A percentile compares a stretch with the other conserved stretches of the same genome.
These are phyloP conservation scores for Paracyclopina nana DNA, from an alignment of 1,140 invertebrate species.

Conservation along the genomic window DNA sequence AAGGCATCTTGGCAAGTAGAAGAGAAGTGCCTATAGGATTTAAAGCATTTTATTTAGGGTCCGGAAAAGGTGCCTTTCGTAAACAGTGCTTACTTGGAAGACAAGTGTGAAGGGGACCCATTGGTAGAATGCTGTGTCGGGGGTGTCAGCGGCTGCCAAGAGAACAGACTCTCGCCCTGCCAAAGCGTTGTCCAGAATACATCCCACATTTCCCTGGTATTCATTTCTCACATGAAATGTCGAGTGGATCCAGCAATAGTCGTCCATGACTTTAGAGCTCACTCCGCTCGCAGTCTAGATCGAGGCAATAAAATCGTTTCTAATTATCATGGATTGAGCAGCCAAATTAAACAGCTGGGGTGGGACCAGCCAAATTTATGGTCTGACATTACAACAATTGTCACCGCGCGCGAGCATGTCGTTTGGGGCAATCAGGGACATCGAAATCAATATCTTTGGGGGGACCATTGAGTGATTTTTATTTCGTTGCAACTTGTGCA, in stretches of 20 bases:
- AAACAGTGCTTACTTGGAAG: conserved; percentile 9
- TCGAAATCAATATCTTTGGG: no score
- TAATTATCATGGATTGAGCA: no score
- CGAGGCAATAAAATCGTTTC: background rate
- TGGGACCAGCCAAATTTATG: no score
- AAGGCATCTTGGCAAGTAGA: conserved; percentile 12
- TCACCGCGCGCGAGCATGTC: no score
- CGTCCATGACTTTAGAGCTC: conserved; percentile 16
- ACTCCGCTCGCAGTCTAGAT: conserved; percentile 14
- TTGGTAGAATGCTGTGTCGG: conserved; percentile 17
- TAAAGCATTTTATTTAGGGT: background rate
- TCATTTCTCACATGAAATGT: conserved; percentile 17
- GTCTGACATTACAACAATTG: no score
- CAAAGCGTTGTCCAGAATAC: conserved; percentile 11
- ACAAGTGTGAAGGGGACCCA: conserved; percentile 16
- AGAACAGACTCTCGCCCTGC: background rate
- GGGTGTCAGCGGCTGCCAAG: conserved; percentile 3
- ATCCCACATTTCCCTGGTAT: conserved; percentile 17
- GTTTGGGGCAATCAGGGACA: no score
- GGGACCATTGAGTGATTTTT: no score
- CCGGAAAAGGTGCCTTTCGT: background rate
- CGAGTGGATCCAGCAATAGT: conserved; percentile 16
- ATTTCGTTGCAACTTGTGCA: no score
- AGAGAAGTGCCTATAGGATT: conserved; percentile 14
- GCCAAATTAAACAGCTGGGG: no score